Conservation (phyloP, 2,797 vertebrate species). For the Oryzias sinensis region DNA sequence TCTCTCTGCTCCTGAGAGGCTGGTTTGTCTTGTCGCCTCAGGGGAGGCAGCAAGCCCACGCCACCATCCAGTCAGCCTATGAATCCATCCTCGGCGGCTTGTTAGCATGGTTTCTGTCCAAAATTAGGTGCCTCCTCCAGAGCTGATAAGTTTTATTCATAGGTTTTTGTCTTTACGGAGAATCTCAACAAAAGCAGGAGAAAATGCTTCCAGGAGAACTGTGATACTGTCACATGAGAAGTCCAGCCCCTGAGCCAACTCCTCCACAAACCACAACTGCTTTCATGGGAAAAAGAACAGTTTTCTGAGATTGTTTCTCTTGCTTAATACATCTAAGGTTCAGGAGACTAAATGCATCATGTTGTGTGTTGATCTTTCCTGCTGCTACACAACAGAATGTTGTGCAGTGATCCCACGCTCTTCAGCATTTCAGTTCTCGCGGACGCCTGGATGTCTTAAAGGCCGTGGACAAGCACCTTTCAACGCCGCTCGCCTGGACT, state of each 20-base stretch:
- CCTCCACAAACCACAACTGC: slow-evolving; percentile 23
- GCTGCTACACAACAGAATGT: too few species aligned
- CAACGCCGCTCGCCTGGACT: too few species aligned
- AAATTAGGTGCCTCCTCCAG: slow-evolving; percentile 45
- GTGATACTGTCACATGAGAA: slow-evolving; percentile 41
- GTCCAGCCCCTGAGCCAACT: slow-evolving; percentile 13
- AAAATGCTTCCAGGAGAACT: slow-evolving; percentile 51
- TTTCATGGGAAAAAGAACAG: slow-evolving; percentile 23
- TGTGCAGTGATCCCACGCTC: too few species aligned
- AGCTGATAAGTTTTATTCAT: slow-evolving; percentile 63
- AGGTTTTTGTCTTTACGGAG: slow-evolving; percentile 56
- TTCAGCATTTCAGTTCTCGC: too few species aligned
- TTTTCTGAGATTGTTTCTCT: slow-evolving; percentile 17
- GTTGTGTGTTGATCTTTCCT: too few species aligned
- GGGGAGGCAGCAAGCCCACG: slow-evolving; percentile 11
- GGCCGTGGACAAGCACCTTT: too few species aligned
- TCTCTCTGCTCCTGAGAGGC: background rate
- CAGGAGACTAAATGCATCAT: background rate
- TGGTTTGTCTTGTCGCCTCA: slow-evolving; percentile 10
- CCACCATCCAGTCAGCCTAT: slow-evolving; percentile 31
- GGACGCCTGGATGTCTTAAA: too few species aligned
- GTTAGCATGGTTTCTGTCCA: slow-evolving; percentile 52
- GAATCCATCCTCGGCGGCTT: slow-evolving; percentile 45
- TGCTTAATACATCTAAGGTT: too few species aligned
- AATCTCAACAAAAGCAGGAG: slow-evolving; percentile 41